A percentile compares a stretch with the other conserved stretches of the same genome.
phyloP scores from a whole-genome alignment of 1,140 invertebrate species.

The Drosophila bocqueti region DNA sequence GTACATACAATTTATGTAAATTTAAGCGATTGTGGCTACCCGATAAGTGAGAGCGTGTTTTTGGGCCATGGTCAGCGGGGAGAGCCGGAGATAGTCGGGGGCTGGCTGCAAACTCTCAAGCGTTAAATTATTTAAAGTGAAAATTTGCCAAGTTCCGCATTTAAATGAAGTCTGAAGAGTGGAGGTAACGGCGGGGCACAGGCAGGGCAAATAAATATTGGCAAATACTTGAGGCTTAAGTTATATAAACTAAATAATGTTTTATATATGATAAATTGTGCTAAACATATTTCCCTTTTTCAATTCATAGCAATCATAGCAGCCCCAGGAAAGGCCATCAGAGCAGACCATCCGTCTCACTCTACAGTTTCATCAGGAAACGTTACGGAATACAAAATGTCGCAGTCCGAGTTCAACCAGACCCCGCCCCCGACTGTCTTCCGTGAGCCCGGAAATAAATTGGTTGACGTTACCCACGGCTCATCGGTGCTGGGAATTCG shows the following conservation, averaged over 20 bases:
- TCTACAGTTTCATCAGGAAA: no score
- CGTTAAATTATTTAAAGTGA: constrained; percentile 64
- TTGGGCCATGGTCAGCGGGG: constrained; percentile 22
- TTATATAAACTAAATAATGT: not conserved
- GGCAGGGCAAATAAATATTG: not conserved
- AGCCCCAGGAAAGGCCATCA: no score
- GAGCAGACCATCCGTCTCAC: no score
- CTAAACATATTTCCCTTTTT: no score
- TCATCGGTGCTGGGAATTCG: not conserved
- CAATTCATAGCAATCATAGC: no score
- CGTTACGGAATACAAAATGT: no score
- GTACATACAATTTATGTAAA: constrained; percentile 72
- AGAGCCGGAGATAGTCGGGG: no score
- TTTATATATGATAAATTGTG: no score
- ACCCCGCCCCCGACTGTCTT: no score
- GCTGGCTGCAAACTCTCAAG: constrained; percentile 24
- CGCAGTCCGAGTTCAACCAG: not conserved
- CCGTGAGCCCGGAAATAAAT: not conserved
- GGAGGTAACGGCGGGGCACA: not conserved
- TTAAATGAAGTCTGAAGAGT: constrained; percentile 17
- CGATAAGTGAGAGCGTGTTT: constrained; percentile 59
- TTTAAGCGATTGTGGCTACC: constrained; percentile 61
- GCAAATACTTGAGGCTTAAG: not conserved
- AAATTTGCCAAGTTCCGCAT: constrained; percentile 52
- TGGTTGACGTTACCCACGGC: not conserved